Base-by-base conservation (phyloP, 2,888 invertebrate genomes). In the Achlya flavicornis region DNA sequence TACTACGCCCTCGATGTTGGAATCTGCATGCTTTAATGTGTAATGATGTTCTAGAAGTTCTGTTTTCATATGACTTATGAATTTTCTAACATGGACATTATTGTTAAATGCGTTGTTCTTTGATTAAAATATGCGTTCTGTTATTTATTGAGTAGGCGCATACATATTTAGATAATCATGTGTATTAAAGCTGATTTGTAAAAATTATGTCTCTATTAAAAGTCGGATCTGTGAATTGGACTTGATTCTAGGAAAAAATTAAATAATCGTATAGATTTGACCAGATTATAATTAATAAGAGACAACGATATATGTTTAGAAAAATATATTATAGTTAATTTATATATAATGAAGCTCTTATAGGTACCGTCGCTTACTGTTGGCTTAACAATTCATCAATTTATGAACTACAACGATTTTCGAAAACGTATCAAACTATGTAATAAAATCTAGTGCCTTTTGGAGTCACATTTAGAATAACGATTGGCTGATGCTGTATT, bases 371-470 rank as follows among this genome's bases (percentile, higher is more conserved):
- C 8, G n/a, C 59, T 59, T 16, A 33, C 35, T 59, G 26, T 19
- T 60, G 41, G 60, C 41, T 60, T 26, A 43, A 60, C 10, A 26
- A 60, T 38, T 35, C 57, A 58, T 58, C n/a, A 58, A 58, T 58
- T 33, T 2, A 58, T 58, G 5, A 58, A 58, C 59, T 59, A 59
- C 59, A 59, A 38, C 59, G 59, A 59, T 35, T 59, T 41, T n/a
- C 71, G 57, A 71, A 80, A 80, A 82, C 80, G 79, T 86, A 84
- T 84, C 79, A 85, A 78, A 70, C 53, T 71, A 43, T 79, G 80
- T 84, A 80, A 79, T 83, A 81, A 83, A 75, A 71, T 82, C 83
- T 88, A 90, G 90, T 90, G 90, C 90, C 90, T 90, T 90, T 89
- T 80, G 81, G 77, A 87, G 78, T 82, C 79, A 81, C 83, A 80